Evolutionary conservation across 2,888 invertebrate species (phyloP), one percentile per base, ranked within the genome.

Genomic region (Eupithecia tripunctaria): DNA sequence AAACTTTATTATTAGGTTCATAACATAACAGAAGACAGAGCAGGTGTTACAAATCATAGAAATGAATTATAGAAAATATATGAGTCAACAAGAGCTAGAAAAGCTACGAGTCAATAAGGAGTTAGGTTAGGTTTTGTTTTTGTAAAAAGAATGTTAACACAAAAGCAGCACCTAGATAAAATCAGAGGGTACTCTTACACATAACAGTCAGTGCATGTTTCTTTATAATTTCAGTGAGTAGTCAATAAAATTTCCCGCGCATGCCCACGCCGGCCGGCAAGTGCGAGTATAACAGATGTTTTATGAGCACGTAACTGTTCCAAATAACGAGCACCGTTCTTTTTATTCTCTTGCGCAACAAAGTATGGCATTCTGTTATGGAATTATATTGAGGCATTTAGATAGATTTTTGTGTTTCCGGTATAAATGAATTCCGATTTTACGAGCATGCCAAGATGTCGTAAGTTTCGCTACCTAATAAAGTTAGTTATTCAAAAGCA

Each of bases 341-440:
- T 78, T 77, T 76, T 72, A 75, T 76, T 67, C 63, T 51, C 64
- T 78, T 78, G 75, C 75, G 78, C 74, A 79, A 79, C 75, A 43
- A 51, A 67, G 51, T 67, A 66, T 59, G 70, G 66, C 62, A 68
- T 68, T 68, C 70, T 69, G 71, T 72, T 75, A 64, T 64, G 38
- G 38, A 21, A 41, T 64, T 3, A 64, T 64, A 32, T 64, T 64
- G 63, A 70, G 41, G 14, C 38, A 15, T 63, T 38, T 41, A 25
- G 38, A 64, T 64, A 3, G 60, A 29, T 29, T 60, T 51, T 64
- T 15, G 25, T 64, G 63, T 36, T 60, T 60, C 64, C 64, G 64
- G 32, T 64, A 63, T 36, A 0, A 6, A 51, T 21, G 21, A 51
- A 51, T 21, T 25, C 5, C 25, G 56, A 56, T 56, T 56, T 29